Evolutionary conservation across 1,140 invertebrate genomes (phyloP), one percentile per base, ranked within the genome.

Genomic region (Drosophila persimilis): DNA sequence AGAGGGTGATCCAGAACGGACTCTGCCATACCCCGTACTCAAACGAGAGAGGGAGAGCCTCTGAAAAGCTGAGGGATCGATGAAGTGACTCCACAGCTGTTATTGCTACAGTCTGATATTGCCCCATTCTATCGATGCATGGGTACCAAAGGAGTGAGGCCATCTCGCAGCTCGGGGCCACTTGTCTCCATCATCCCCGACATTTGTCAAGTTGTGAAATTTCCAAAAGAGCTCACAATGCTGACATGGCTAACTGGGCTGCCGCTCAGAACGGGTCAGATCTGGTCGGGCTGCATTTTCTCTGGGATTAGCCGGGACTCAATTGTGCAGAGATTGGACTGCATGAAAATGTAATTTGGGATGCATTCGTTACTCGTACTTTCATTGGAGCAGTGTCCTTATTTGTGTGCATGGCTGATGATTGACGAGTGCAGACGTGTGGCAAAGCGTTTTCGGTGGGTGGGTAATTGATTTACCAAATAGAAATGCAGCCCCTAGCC

Each of bases 141-240:
- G 3, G 8, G 50, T 17, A 35, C 7, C 26, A 29, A 11, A 11
- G 50, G 13, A 61, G 22, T 9, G 17, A 29, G 44, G 13, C 61
- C 41, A 69, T 67, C 43, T 43, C 52, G 51, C 55, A 69, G 51
- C 56, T 69, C 46, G 65, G 63, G 65, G 65, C 46, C 63, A 47
- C 35, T 4, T 20, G 35, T 7, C 35, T 24, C 17, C 63, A 17
- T 35, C 60, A 65, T 51, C 60, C 46, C 35, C 67, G 67, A 50
- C 67, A 71, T 70, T 71, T 70, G 65, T 71, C 67, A 71, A 15
- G 57, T 65, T 70, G 67, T n/a, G 41, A 70, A 70, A 70, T 70
- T 54, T 46, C 52, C 39, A 58, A 50, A 22, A 46, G 15, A 69
- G 65, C 65, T 67, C 26, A 57, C 13, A 24, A 17, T n/a, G 48